These are phyloP conservation scores for Meandrina meandrites DNA, from an alignment of 92 coral and sea anemone genomes.

Conservation along the genomic window DNA sequence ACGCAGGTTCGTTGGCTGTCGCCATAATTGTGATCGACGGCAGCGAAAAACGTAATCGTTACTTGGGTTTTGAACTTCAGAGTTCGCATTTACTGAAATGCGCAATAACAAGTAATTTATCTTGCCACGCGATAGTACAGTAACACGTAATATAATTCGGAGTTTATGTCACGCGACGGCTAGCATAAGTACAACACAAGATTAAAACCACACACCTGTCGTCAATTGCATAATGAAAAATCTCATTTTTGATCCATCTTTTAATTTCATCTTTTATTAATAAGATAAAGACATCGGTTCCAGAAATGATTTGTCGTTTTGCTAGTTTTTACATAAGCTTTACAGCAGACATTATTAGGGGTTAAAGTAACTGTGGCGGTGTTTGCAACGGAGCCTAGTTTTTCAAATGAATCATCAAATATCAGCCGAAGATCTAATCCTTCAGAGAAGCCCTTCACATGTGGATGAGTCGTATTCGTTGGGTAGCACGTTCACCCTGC, in stretches of 20 bases:
- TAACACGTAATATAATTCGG: too few species aligned
- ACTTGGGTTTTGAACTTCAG: too few species aligned
- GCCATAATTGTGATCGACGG: too few species aligned
- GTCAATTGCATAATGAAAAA: background rate
- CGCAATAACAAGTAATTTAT: too few species aligned
- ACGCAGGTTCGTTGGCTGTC: too few species aligned
- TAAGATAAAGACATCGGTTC: background rate
- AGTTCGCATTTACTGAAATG: too few species aligned
- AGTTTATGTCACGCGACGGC: background rate
- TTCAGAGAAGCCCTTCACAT: constrained; percentile 18
- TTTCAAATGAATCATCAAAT: constrained; percentile 13
- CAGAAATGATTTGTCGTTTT: background rate
- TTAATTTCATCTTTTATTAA: background rate
- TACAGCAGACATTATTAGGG: background rate
- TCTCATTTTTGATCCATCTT: background rate
- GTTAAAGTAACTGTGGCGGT: background rate
- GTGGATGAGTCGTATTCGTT: background rate
- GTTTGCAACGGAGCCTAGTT: background rate
- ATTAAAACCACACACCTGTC: background rate
- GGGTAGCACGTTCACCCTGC: constrained; percentile 35
- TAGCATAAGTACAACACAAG: background rate
- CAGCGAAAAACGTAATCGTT: too few species aligned
- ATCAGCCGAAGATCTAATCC: constrained; percentile 26
- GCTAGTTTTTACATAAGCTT: background rate
- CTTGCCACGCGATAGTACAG: too few species aligned